Conservation (phyloP, 2,888 invertebrate genomes). For the Lasioglossum lativentre region DNA sequence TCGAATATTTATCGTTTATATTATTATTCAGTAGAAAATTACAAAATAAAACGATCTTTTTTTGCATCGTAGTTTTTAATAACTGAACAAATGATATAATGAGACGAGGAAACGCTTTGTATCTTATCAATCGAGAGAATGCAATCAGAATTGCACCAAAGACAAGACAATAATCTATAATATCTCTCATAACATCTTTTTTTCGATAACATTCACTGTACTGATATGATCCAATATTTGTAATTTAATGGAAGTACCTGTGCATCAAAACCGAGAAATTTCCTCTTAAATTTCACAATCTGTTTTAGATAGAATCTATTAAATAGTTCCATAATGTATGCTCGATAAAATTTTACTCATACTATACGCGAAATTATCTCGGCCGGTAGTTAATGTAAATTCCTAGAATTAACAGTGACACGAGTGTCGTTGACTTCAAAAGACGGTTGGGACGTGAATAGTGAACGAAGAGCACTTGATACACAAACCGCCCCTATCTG, state of each 20-base stretch:
- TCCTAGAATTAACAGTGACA: conserved; percentile 15
- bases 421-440: conserved; percentile 9
- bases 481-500: conserved; percentile 32
- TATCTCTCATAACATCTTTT: not conserved
- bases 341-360: not conserved
- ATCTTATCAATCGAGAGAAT: not conserved
- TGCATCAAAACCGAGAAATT: too few relatives aligned
- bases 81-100: not conserved
- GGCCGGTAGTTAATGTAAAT: not conserved
- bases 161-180: not conserved
- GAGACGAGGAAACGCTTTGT: not conserved
- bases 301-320: not conserved
- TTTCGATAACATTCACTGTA: not conserved
- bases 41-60: not conserved
- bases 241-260: not conserved
- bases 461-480: not conserved
- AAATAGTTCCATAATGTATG: not conserved
- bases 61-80: too few relatives aligned
- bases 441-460: not conserved
- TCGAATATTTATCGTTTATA: too few relatives aligned
- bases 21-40: not conserved
- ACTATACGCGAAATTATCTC: not conserved
- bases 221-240: not conserved
- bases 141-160: not conserved
- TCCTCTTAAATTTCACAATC: not conserved